Base-by-base conservation (phyloP, 2,888 invertebrate species). In the Oxycera nigricornis region DNA sequence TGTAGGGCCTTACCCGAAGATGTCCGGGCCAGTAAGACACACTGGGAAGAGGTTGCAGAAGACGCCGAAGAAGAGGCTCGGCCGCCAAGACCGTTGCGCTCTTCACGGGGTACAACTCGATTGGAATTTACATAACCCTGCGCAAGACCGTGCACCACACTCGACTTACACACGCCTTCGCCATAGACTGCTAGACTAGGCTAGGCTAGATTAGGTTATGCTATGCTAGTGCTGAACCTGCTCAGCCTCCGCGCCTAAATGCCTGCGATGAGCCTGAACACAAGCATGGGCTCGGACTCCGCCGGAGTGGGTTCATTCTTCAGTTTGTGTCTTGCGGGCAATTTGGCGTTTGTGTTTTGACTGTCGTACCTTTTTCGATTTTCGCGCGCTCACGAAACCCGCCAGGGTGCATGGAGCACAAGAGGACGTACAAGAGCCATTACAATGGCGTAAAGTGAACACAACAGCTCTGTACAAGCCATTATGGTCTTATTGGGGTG, bases 111-210 rank as follows among this genome's bases (percentile, higher is more conserved):
- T 70, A n/a, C 35, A 31, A 20, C 22, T 26, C 55, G 30, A 52
- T 41, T 65, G 65, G 24, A 65, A 70, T 70, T 70, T 70, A 70
- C 70, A 70, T 70, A 70, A 70, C 70, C 55, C 4, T 14, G 68
- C 22, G 35, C 55, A 70, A 24, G 52, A 70, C 52, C 24, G n/a
- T 24, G 24, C 65, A 41, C 61, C 30, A 30, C 20, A 61, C 17
- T 61, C 11, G 46, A 46, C n/a, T 4, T 28, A 61, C 67, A 68
- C 67, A 70, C 70, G 70, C 55, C 70, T 70, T 31, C 70, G 70
- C 55, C 70, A 55, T 31, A 70, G 22, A 52, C 55, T 70, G 65
- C 39, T 24, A 39, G 65, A 11, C 65, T 65, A 39, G n/a, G n/a
- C n/a, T n/a, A n/a, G n/a, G n/a, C n/a, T n/a, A n/a, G n/a, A n/a